Evolutionary conservation across 2,888 invertebrate species (phyloP).

Genomic region (Acleris emargana): DNA sequence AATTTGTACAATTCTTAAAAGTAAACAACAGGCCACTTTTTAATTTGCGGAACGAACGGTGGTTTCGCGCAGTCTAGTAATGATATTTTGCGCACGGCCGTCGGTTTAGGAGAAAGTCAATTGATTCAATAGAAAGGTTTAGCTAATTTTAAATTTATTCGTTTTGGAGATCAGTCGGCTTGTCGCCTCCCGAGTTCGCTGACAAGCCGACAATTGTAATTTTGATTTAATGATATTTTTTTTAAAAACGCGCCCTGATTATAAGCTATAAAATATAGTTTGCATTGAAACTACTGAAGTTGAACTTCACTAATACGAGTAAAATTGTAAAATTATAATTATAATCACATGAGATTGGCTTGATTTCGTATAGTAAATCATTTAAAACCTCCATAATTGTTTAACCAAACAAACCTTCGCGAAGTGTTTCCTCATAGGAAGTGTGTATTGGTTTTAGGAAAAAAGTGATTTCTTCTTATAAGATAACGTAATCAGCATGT

Average conservation of each 20-base stretch:
- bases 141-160: constrained; percentile 8
- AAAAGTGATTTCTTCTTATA: constrained; percentile 8
- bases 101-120: constrained; percentile 34
- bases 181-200: constrained; percentile 24
- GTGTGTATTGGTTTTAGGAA: constrained; percentile 2
- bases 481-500: constrained; percentile 24
- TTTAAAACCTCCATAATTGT: neutral
- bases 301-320: too few relatives aligned
- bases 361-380: too few relatives aligned
- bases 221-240: too few relatives aligned
- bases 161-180: constrained; percentile 17
- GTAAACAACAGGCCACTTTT: too few relatives aligned
- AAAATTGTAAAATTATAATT: too few relatives aligned
- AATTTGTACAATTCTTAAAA: too few relatives aligned
- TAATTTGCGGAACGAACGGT: neutral
- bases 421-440: constrained; percentile 7
- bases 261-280: too few relatives aligned
- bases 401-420: neutral
- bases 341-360: too few relatives aligned
- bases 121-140: constrained; percentile 35
- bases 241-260: too few relatives aligned
- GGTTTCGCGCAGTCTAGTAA: constrained; percentile 7
- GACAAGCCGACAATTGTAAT: constrained; percentile 11
- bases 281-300: too few relatives aligned
- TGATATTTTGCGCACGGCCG: constrained; percentile 31